Conservation (phyloP, 1,140 invertebrate species). For the Brachionus calyciflorus region DNA sequence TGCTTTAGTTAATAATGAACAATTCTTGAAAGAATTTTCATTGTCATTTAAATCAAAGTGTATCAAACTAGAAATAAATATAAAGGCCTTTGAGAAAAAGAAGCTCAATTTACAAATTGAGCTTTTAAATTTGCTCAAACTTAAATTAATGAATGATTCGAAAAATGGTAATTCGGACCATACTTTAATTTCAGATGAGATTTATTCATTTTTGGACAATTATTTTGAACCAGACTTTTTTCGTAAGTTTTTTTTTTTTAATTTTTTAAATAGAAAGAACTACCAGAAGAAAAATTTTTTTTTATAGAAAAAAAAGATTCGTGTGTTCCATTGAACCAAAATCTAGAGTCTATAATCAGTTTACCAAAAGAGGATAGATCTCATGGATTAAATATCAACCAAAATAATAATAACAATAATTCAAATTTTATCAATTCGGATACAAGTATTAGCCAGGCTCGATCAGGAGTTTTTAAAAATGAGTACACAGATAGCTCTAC, state of each 20-base stretch:
- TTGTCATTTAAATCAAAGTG: background rate
- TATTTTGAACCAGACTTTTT: background rate
- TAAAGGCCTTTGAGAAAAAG: background rate
- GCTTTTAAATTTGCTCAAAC: background rate
- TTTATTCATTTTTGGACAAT: background rate
- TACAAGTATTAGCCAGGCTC: background rate
- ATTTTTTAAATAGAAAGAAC: background rate
- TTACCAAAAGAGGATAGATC: background rate
- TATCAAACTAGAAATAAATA: background rate
- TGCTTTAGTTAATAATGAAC: background rate
- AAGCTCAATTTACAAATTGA: background rate
- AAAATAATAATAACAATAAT: slow-evolving; percentile 2
- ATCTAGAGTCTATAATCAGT: background rate
- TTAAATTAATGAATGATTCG: background rate
- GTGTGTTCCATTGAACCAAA: too few relatives aligned
- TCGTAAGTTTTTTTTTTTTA: background rate
- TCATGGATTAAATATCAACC: background rate
- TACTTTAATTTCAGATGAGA: background rate
- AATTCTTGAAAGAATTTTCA: background rate
- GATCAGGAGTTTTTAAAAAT: background rate
- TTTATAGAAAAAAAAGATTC: background rate
- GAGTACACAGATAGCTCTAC: background rate
- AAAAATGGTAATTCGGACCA: background rate
- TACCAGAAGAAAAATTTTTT: background rate
- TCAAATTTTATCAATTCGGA: background rate